A percentile compares a stretch with the other conserved stretches of the same genome.
These are phyloP conservation scores for Etheostoma perlongum DNA, from an alignment of 2,797 vertebrate genomes.

Conservation along the genomic window DNA sequence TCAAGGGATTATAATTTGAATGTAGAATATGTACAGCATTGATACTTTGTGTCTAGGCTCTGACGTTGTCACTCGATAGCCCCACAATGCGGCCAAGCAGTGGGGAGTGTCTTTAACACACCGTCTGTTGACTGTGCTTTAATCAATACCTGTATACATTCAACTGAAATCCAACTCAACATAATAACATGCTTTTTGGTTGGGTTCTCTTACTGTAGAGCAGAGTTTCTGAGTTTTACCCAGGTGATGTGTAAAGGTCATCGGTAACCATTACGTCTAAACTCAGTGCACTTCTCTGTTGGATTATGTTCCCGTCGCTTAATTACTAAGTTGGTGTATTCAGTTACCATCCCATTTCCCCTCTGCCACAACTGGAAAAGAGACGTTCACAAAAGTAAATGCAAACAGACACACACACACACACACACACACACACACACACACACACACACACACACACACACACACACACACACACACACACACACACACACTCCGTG, in stretches of 20 bases:
- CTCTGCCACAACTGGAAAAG: conserved; percentile 1
- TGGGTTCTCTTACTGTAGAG: too few species aligned
- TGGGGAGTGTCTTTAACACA: neutral
- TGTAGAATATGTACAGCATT: neutral
- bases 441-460: conserved; percentile 5
- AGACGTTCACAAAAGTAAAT: conserved; percentile 19
- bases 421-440: neutral
- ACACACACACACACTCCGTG: conserved; percentile 14
- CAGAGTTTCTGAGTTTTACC: too few species aligned
- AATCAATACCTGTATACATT: neutral
- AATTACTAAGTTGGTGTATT: conserved; percentile 25
- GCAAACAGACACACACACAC: too few species aligned
- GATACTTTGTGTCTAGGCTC: neutral
- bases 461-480: neutral
- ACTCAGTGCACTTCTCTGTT: conserved; percentile 7
- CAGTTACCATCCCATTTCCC: conserved; percentile 17
- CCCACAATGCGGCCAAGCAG: neutral
- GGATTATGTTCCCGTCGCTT: conserved; percentile 17
- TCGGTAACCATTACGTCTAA: neutral
- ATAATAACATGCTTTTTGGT: too few species aligned
- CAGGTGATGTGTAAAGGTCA: too few species aligned
- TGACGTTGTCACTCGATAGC: neutral
- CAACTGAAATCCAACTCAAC: too few species aligned
- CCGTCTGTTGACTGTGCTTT: neutral
- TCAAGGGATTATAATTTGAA: neutral